These are phyloP conservation scores for Rhinophrynus dorsalis DNA, from an alignment of 2,797 vertebrate genomes.

Conservation along the genomic window DNA sequence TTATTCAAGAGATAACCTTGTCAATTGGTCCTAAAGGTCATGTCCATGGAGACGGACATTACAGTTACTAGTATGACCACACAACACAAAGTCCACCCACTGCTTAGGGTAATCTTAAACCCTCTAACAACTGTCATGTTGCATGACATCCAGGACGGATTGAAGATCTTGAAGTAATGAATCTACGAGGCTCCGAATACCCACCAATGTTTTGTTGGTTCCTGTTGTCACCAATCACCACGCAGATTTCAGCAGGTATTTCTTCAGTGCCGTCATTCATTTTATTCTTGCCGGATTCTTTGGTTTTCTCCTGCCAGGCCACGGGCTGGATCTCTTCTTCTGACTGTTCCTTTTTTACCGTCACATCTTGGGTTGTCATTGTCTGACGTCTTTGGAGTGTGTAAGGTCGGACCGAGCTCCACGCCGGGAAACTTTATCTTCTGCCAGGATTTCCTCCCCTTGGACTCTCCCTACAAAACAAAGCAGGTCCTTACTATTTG, in stretches of 20 bases:
- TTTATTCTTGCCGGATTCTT: conserved; percentile 77
- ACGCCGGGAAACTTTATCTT: conserved; percentile 33
- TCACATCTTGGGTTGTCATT: conserved; percentile 71
- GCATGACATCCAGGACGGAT: too few species aligned
- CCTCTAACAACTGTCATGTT: too few species aligned
- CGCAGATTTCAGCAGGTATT: conserved; percentile 92
- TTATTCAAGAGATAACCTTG: too few species aligned
- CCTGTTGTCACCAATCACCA: conserved; percentile 90
- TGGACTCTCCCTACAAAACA: conserved; percentile 20
- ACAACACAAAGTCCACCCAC: too few species aligned
- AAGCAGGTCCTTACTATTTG: too few species aligned
- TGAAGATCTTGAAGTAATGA: too few species aligned
- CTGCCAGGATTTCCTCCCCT: not conserved
- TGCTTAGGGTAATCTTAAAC: too few species aligned
- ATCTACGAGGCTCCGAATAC: conserved; percentile 39
- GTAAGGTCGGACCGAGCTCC: conserved; percentile 61
- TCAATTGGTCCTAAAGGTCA: too few species aligned
- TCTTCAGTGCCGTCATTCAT: conserved; percentile 78
- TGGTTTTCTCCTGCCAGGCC: conserved; percentile 74
- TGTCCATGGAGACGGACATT: too few species aligned
- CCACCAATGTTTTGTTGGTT: conserved; percentile 91
- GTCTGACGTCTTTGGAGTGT: conserved; percentile 65
- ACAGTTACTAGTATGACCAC: too few species aligned
- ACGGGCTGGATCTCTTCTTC: conserved; percentile 73
- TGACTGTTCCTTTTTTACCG: conserved; percentile 86